Conservation (phyloP, 64 coral and sea anemone species). For the Porites lutea region DNA sequence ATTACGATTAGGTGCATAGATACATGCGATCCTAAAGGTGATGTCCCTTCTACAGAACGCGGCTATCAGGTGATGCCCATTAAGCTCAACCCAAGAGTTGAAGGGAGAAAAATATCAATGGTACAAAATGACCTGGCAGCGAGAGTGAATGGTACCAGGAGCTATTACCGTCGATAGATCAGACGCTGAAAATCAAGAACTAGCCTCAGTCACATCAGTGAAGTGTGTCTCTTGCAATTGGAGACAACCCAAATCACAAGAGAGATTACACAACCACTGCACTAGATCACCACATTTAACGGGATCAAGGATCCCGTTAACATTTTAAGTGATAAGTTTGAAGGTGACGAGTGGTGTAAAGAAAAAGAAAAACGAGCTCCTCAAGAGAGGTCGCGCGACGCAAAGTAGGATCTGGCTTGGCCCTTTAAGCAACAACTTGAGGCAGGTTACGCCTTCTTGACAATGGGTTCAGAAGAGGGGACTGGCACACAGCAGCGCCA, state of each 20-base stretch:
- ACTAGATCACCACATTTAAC: neutral
- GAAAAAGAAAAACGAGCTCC: too few relatives aligned
- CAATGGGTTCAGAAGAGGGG: too few relatives aligned
- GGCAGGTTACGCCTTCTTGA: too few relatives aligned
- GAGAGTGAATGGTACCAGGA: neutral
- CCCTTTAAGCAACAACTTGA: too few relatives aligned
- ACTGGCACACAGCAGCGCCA: too few relatives aligned
- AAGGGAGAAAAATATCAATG: neutral
- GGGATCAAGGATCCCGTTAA: neutral
- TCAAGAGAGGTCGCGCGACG: too few relatives aligned
- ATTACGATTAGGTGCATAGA: slow-evolving; percentile 10
- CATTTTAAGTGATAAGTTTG: neutral
- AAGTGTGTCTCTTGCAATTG: slow-evolving; percentile 17
- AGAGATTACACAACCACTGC: neutral
- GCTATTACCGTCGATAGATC: neutral
- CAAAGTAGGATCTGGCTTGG: too few relatives aligned
- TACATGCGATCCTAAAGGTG: neutral
- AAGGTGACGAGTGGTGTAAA: too few relatives aligned
- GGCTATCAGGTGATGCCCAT: neutral
- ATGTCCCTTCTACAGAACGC: neutral
- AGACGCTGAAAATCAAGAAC: neutral
- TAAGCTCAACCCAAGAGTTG: neutral
- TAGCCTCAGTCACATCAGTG: neutral
- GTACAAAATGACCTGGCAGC: neutral
- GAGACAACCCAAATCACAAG: neutral